A percentile compares a stretch with the other conserved stretches of the same genome.
Evolutionary conservation across 2,888 invertebrate genomes (phyloP).

Genomic region (Masnerella sp.): DNA sequence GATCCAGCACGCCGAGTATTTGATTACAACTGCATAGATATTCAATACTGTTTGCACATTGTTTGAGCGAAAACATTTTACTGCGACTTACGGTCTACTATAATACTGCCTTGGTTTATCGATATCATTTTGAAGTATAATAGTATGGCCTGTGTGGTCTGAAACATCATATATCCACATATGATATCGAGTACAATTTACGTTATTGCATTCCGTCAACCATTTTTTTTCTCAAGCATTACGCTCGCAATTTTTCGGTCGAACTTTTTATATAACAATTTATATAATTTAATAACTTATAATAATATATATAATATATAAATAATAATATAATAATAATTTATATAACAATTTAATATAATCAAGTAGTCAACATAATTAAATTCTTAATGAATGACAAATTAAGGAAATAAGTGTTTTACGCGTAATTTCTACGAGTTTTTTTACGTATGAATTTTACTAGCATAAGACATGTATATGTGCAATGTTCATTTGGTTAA

Average conservation of each 20-base stretch:
- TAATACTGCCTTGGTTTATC: slow-evolving; percentile 73
- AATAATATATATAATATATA: slow-evolving; percentile 29
- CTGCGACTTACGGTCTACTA: slow-evolving; percentile 67
- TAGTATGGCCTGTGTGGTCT: slow-evolving; percentile 26
- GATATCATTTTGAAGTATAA: slow-evolving; percentile 39
- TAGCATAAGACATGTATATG: not conserved
- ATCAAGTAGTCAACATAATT: slow-evolving; percentile 44
- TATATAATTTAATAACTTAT: slow-evolving; percentile 36
- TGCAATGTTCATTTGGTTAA: too few species aligned
- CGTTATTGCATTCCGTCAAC: slow-evolving; percentile 21
- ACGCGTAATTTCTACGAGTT: too few species aligned
- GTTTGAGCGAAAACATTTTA: slow-evolving; percentile 73
- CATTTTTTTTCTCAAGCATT: slow-evolving; percentile 14
- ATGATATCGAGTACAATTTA: slow-evolving; percentile 37
- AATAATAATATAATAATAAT: too few species aligned
- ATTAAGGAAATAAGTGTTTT: slow-evolving; percentile 13
- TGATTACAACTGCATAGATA: slow-evolving; percentile 39
- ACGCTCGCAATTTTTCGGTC: slow-evolving; percentile 12
- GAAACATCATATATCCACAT: slow-evolving; percentile 32
- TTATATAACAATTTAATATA: too few species aligned
- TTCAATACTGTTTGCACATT: slow-evolving; percentile 41
- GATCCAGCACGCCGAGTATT: too few species aligned
- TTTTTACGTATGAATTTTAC: too few species aligned
- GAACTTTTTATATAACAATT: slow-evolving; percentile 5
- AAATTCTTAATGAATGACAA: slow-evolving; percentile 34